Evolutionary conservation across 2,113 vertebrate species (phyloP).

Genomic region (Fulmarus glacialis): DNA sequence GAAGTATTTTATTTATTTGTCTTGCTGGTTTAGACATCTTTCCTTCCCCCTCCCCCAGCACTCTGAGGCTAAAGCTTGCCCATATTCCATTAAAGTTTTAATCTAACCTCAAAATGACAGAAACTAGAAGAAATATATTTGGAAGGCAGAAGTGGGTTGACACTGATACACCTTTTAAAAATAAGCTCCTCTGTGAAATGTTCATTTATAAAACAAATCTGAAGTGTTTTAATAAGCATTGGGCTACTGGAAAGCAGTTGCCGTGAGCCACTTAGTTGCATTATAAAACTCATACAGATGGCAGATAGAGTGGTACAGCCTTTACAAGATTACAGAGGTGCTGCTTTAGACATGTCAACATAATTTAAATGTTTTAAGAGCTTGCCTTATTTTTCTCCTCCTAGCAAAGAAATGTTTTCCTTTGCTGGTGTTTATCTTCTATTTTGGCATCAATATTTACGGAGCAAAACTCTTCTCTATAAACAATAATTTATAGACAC

Average conservation of each 20-base stretch:
- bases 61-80: background rate
- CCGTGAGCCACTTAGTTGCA: background rate
- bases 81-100: background rate
- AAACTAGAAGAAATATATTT: background rate
- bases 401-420: background rate
- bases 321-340: constrained; percentile 3
- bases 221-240: background rate
- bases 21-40: background rate
- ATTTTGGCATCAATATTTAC: constrained; percentile 11
- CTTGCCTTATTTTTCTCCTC: background rate
- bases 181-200: background rate
- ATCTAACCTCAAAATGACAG: background rate
- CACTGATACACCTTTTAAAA: background rate
- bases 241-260: background rate
- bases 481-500: background rate
- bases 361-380: background rate
- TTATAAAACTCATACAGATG: background rate
- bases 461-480: background rate
- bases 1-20: background rate
- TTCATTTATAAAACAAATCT: background rate
- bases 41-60: background rate
- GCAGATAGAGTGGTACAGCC: background rate
- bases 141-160: background rate
- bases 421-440: background rate
- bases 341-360: background rate